Conservation (phyloP, 2,888 invertebrate genomes). For the Lathronympha strigana region DNA sequence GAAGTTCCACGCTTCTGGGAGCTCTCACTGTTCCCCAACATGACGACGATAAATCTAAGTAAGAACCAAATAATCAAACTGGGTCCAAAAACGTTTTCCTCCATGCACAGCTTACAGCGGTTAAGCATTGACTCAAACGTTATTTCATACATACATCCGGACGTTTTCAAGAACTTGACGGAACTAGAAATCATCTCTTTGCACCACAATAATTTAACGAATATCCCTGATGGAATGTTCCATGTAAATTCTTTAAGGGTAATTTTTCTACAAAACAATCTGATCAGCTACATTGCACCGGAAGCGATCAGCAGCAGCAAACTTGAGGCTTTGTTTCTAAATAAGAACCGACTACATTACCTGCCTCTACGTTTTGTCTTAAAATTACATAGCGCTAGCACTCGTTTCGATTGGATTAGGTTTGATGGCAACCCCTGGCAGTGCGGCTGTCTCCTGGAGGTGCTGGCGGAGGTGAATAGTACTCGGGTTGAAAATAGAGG, state of each 20-base stretch:
- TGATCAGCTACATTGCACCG: not conserved
- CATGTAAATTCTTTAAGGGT: not conserved
- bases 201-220: not conserved
- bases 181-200: not conserved
- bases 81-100: not conserved
- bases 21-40: conserved; percentile 7
- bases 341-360: not conserved
- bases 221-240: not conserved
- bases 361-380: not conserved
- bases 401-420: not conserved
- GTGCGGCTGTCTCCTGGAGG: not conserved
- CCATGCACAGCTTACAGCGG: not conserved
- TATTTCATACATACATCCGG: not conserved
- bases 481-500: not conserved
- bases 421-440: not conserved
- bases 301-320: not conserved
- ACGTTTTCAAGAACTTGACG: not conserved
- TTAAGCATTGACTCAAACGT: not conserved
- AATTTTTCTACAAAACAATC: not conserved
- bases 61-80: not conserved
- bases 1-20: not conserved
- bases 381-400: not conserved
- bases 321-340: not conserved
- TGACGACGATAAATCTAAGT: not conserved
- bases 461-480: not conserved